These are phyloP conservation scores for Ursus arctos DNA, from an alignment of 2,113 vertebrate genomes.

Conservation along the genomic window DNA sequence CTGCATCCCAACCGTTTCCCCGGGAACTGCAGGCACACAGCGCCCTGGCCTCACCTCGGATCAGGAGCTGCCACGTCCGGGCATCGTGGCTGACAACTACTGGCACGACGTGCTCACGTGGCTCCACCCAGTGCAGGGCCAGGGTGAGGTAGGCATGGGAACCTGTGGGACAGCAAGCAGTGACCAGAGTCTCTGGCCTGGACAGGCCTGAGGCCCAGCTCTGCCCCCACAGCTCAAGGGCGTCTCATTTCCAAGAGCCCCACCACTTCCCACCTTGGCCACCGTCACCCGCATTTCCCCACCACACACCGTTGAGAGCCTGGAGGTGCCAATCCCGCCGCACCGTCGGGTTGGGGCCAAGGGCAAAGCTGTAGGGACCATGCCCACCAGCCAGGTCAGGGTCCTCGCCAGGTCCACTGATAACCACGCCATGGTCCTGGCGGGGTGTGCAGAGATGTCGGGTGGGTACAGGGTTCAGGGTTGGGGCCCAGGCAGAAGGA, in stretches of 20 bases:
- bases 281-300: not conserved
- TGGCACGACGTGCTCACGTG: constrained; percentile 88
- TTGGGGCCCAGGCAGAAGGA: constrained; percentile 52
- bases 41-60: constrained; percentile 87
- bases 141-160: constrained; percentile 91
- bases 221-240: not conserved
- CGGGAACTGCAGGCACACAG: not conserved
- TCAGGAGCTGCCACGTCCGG: constrained; percentile 88
- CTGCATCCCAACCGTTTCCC: not conserved
- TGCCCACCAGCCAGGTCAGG: constrained; percentile 84
- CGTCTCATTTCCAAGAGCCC: not conserved
- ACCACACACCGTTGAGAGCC: constrained; percentile 89
- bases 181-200: not conserved
- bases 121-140: constrained; percentile 90
- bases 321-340: constrained; percentile 91
- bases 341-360: constrained; percentile 89
- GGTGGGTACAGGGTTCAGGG: not conserved
- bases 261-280: not conserved
- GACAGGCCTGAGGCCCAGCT: not conserved
- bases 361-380: constrained; percentile 89
- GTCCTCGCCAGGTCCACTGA: constrained; percentile 88
- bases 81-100: constrained; percentile 89
- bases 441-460: constrained; percentile 91
- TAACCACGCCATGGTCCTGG: constrained; percentile 90
- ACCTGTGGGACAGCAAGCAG: constrained; percentile 79